phyloP scores from a whole-genome alignment of 2,888 invertebrate species.

The Lapara coniferarum region DNA sequence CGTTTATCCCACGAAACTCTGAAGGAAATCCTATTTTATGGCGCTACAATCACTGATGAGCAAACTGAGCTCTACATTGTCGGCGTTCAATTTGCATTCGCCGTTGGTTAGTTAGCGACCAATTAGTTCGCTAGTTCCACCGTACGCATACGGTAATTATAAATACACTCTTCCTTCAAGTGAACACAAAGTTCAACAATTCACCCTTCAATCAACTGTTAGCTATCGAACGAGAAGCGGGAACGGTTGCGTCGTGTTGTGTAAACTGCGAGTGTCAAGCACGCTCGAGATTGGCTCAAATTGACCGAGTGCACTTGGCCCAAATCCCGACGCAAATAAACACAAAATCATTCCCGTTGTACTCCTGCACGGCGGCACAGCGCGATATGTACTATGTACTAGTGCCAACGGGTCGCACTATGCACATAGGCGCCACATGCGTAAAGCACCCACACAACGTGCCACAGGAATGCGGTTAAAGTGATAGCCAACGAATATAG shows the following conservation, averaged over 20 bases:
- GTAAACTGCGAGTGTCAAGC: slow-evolving; percentile 12
- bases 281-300: slow-evolving; percentile 56
- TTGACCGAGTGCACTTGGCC: slow-evolving; percentile 77
- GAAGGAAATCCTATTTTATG: background rate
- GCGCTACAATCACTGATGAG: background rate
- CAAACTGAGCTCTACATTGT: slow-evolving; percentile 5
- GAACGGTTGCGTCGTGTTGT: slow-evolving; percentile 12
- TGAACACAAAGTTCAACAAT: background rate
- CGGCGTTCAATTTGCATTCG: background rate
- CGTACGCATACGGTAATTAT: background rate
- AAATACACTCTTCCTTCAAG: background rate
- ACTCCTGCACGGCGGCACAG: slow-evolving; percentile 53
- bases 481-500: background rate
- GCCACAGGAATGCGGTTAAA: slow-evolving; percentile 14
- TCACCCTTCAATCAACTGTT: slow-evolving; percentile 37
- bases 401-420: slow-evolving; percentile 12
- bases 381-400: slow-evolving; percentile 13
- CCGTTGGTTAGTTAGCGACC: background rate
- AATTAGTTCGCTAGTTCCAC: background rate
- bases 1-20: background rate
- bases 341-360: slow-evolving; percentile 61
- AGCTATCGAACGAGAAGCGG: slow-evolving; percentile 23
- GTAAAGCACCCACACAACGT: slow-evolving; percentile 4
- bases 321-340: slow-evolving; percentile 72
- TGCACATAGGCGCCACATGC: slow-evolving; percentile 18